Percentiles rank a stretch among this genome's conserved stretches.
These are phyloP conservation scores for Leucoraja erinaceus DNA, from an alignment of 2,113 vertebrate species.

Conservation along the genomic window DNA sequence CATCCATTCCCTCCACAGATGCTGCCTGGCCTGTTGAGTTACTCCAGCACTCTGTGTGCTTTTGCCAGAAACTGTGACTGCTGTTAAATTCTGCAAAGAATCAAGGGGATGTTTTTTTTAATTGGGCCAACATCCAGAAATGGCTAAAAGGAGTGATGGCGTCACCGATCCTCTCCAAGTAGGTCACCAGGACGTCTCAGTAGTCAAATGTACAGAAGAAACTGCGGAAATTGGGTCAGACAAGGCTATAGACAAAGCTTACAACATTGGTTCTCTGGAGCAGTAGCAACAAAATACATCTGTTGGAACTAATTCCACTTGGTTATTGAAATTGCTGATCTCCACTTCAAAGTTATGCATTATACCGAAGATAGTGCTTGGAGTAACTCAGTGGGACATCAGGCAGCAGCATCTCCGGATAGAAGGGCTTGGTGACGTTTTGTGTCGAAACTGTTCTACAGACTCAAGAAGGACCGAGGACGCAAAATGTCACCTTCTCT, in stretches of 20 bases:
- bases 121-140: background rate
- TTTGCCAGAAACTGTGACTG: background rate
- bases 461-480: too few relatives aligned
- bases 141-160: background rate
- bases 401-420: too few relatives aligned
- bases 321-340: background rate
- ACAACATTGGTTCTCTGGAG: background rate
- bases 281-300: background rate
- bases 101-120: too few relatives aligned
- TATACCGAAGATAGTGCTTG: too few relatives aligned
- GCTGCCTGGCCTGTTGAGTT: too few relatives aligned
- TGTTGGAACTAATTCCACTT: background rate
- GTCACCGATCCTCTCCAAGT: background rate
- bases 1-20: too few relatives aligned
- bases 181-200: background rate
- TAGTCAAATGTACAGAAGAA: background rate
- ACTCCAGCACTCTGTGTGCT: too few relatives aligned
- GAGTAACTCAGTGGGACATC: too few relatives aligned
- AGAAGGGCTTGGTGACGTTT: too few relatives aligned
- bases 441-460: too few relatives aligned
- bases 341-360: too few relatives aligned
- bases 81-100: background rate
- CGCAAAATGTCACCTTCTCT: too few relatives aligned
- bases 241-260: background rate
- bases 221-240: background rate